These are phyloP conservation scores for Pristionchus mayeri DNA, from an alignment of 2,888 invertebrate genomes.

Conservation along the genomic window DNA sequence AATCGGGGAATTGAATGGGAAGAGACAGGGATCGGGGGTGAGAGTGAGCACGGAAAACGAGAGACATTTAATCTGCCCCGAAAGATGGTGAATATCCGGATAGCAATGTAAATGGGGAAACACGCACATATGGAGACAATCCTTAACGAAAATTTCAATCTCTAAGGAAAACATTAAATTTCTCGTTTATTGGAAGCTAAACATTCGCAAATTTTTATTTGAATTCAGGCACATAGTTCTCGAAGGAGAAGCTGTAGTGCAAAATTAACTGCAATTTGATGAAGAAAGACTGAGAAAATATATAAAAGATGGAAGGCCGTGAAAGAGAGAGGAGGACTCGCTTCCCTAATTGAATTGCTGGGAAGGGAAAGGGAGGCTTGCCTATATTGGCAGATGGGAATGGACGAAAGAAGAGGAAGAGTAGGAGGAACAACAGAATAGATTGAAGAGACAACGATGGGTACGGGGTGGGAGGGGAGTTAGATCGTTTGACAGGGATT, in stretches of 20 bases:
- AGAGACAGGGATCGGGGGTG: neutral
- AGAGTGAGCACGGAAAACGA: neutral
- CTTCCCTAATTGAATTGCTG: slow-evolving; percentile 39
- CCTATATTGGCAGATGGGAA: slow-evolving; percentile 38
- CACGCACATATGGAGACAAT: slow-evolving; percentile 9
- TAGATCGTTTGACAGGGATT: neutral
- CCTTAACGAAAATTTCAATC: no score
- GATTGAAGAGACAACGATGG: neutral
- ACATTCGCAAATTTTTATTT: no score
- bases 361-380: neutral
- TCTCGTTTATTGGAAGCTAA: no score
- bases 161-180: no score
- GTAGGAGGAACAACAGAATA: slow-evolving; percentile 13
- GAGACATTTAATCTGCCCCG: neutral
- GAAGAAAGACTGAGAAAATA: no score
- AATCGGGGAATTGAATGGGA: neutral
- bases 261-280: neutral
- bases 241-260: no score
- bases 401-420: neutral
- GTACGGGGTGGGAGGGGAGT: neutral
- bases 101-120: slow-evolving; percentile 32
- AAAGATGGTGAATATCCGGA: neutral
- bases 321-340: neutral
- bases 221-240: no score
- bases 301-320: neutral